Evolutionary conservation across 2,888 invertebrate genomes (phyloP).

Genomic region (Athripsodes cinereus): DNA sequence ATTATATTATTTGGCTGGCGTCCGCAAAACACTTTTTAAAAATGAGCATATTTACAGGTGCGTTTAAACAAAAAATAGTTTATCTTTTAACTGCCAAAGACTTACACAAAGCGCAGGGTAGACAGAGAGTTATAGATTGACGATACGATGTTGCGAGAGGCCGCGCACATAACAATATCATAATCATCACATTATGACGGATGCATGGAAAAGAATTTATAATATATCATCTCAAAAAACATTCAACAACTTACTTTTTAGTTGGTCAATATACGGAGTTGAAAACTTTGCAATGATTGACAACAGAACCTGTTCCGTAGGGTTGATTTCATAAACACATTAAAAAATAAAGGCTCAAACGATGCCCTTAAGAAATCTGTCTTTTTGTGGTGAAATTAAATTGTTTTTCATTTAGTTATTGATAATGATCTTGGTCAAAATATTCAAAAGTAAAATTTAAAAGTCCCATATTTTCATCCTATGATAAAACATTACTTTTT

Average conservation of each 20-base stretch:
- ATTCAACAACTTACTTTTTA: constrained; percentile 1
- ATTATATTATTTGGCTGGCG: too few relatives aligned
- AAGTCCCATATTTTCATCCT: too few relatives aligned
- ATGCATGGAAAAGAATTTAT: constrained; percentile 25
- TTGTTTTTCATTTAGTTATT: too few relatives aligned
- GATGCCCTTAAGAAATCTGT: too few relatives aligned
- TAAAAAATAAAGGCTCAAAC: too few relatives aligned
- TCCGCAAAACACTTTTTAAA: not conserved
- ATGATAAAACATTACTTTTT: too few relatives aligned
- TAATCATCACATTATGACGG: constrained; percentile 24
- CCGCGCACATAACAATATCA: constrained; percentile 21
- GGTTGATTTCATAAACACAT: too few relatives aligned
- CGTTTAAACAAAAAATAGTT: not conserved
- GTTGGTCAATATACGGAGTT: constrained; percentile 7
- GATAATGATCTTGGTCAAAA: too few relatives aligned
- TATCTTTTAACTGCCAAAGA: constrained; percentile 9
- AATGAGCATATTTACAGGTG: not conserved
- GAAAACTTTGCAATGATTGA: too few relatives aligned
- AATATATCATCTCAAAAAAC: constrained; percentile 23
- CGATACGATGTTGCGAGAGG: constrained; percentile 12
- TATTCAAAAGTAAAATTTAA: too few relatives aligned
- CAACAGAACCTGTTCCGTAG: too few relatives aligned
- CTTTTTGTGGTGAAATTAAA: too few relatives aligned
- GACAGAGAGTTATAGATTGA: constrained; percentile 4
- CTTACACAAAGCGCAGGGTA: constrained; percentile 28